Evolutionary conservation across 2,797 vertebrate species (phyloP).

Genomic region (Sparidentex hasta): DNA sequence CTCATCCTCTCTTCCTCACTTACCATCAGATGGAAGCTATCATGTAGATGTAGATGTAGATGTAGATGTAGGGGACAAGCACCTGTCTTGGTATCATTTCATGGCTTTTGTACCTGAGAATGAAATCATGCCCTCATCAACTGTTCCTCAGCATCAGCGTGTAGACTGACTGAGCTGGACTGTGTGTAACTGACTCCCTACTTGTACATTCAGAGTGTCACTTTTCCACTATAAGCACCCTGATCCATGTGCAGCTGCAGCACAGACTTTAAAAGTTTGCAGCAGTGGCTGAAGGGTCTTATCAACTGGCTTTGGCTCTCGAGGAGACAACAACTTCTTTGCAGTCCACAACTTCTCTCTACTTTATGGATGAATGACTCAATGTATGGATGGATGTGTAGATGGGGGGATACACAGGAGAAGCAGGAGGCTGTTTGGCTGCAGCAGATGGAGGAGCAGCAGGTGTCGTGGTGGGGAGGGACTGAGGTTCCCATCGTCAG

Average conservation of each 20-base stretch:
- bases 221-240: constrained; percentile 3
- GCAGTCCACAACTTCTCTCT: constrained; percentile 14
- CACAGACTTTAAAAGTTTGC: constrained; percentile 42
- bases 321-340: constrained; percentile 26
- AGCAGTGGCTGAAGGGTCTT: constrained; percentile 45
- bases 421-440: constrained; percentile 83
- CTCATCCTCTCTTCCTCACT: constrained; percentile 19
- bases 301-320: constrained; percentile 6
- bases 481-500: constrained; percentile 89
- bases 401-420: constrained; percentile 71
- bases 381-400: constrained; percentile 59
- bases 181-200: constrained; percentile 26
- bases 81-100: constrained; percentile 31
- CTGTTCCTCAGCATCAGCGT: constrained; percentile 34
- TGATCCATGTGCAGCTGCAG: constrained; percentile 32
- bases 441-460: constrained; percentile 96
- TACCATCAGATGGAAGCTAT: constrained; percentile 35
- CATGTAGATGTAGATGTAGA: constrained; percentile 60
- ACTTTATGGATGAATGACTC: constrained; percentile 10
- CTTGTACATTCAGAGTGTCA: constrained; percentile 42
- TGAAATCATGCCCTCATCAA: constrained; percentile 18
- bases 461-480: constrained; percentile 90
- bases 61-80: constrained; percentile 47
- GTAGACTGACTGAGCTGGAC: constrained; percentile 14
- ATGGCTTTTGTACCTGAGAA: constrained; percentile 30